Percentiles rank a stretch among this genome's conserved stretches.
phyloP scores from a whole-genome alignment of 92 coral and sea anemone genomes.

The Paramuricea clavata region DNA sequence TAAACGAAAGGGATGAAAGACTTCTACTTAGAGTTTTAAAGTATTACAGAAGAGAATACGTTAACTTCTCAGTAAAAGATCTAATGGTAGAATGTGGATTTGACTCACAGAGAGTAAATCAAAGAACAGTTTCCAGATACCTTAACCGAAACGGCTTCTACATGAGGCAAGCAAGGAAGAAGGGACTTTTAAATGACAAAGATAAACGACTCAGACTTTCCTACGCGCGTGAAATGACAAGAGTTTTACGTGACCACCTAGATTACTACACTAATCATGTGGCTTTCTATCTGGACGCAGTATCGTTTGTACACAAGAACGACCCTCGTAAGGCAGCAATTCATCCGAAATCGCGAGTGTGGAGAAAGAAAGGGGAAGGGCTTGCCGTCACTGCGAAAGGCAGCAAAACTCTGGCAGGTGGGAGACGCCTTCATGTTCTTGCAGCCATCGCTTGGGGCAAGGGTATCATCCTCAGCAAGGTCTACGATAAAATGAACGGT shows the following conservation, averaged over 20 bases:
- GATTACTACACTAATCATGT: too few relatives aligned
- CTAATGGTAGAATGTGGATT: conserved; percentile 9
- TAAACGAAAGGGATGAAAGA: neutral
- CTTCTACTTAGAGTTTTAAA: neutral
- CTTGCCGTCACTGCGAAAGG: conserved; percentile 67
- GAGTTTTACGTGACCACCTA: too few relatives aligned
- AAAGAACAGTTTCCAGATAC: neutral
- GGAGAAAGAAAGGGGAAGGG: conserved; percentile 72
- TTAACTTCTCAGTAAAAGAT: conserved; percentile 16
- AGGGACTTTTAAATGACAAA: conserved; percentile 24
- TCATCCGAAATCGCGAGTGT: conserved; percentile 53
- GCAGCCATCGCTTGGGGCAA: conserved; percentile 66
- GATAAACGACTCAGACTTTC: too few relatives aligned
- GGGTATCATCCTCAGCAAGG: conserved; percentile 52
- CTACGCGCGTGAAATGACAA: too few relatives aligned
- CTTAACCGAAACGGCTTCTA: conserved; percentile 20
- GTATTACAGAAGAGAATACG: neutral
- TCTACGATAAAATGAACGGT: conserved; percentile 64
- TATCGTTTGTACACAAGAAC: conserved; percentile 60
- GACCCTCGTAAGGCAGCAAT: conserved; percentile 41
- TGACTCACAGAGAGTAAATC: neutral
- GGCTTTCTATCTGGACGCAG: too few relatives aligned
- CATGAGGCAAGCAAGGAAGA: conserved; percentile 34
- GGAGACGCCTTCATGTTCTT: conserved; percentile 61
- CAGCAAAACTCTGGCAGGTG: conserved; percentile 71